These are phyloP conservation scores for Pristis pectinata DNA, from an alignment of 2,797 vertebrate species.

Conservation along the genomic window DNA sequence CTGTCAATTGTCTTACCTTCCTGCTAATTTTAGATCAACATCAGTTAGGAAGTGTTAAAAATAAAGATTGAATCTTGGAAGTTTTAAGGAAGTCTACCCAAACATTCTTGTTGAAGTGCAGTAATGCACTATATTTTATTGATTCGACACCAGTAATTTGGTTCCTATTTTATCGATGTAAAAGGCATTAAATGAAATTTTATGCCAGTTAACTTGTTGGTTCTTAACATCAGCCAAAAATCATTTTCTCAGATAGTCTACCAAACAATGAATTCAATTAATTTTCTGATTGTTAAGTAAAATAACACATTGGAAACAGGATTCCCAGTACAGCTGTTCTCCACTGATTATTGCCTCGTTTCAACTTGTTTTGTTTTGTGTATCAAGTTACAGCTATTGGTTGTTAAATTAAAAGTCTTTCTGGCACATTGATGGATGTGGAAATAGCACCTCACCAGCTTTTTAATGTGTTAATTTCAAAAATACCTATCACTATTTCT, in stretches of 20 bases:
- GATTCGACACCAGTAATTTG: conserved; percentile 70
- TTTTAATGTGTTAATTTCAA: background rate
- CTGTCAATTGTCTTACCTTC: background rate
- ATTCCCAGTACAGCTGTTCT: conserved; percentile 30
- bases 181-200: conserved; percentile 75
- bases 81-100: background rate
- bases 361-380: conserved; percentile 28
- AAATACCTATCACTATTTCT: background rate
- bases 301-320: conserved; percentile 25
- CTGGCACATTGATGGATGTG: background rate
- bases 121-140: conserved; percentile 57
- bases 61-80: background rate
- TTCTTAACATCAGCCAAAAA: conserved; percentile 72
- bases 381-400: background rate
- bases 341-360: conserved; percentile 19
- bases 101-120: background rate
- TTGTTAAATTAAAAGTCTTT: conserved; percentile 25
- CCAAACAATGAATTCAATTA: conserved; percentile 57
- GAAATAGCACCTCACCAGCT: background rate
- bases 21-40: background rate
- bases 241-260: conserved; percentile 69
- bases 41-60: background rate
- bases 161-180: conserved; percentile 72
- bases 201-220: conserved; percentile 72
- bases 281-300: conserved; percentile 34